Base-by-base conservation (phyloP, 2,113 vertebrate species). In the Hydrochoerus hydrochaeris region DNA sequence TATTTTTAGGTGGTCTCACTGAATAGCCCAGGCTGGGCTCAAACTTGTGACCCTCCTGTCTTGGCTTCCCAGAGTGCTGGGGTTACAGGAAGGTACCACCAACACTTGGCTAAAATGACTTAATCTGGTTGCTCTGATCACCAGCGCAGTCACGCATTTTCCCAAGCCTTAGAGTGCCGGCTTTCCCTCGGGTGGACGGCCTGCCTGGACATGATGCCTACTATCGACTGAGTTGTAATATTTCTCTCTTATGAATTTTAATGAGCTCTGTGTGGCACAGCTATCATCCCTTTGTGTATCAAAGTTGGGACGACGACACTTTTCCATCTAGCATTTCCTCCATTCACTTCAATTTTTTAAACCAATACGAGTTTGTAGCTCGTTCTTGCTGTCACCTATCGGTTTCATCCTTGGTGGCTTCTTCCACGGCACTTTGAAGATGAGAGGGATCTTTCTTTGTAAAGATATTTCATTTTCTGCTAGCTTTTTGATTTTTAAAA, bases 381-480 rank as follows among this genome's bases (percentile, higher is more conserved):
- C 52, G 8, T 62, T 89, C 80, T 83, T 54, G 22, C 75, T 77
- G 24, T 60, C 67, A 32, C 28, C 73, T 24, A 17, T 87, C 93
- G 38, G 5, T n/a, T n/a, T 63, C 26, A 24, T 54, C 89, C 88
- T 91, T 32, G 13, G 38, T 19, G 17, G 28, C 49, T 93, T 91
- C 83, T 49, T 38, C 87, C 7, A 1, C 12, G 5, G 12, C 69
- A 16, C 69, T 87, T 94, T 86, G 87, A 87, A 96, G 91, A 28
- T 0, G 12, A 81, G 28, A 75, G 46, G 7, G 7, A 57, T 63
- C 83, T 91, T 95, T 83, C 82, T 96, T 85, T 2, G 1, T 46
- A 80, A 87, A 94, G 84, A 69, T 90, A 88, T 90, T 97, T 95
- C 87, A 94, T 89, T 82, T 90, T 44, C 90, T 57, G 20, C 52